phyloP scores from a whole-genome alignment of 1,140 invertebrate species.

The Trachelipus rathkii region DNA sequence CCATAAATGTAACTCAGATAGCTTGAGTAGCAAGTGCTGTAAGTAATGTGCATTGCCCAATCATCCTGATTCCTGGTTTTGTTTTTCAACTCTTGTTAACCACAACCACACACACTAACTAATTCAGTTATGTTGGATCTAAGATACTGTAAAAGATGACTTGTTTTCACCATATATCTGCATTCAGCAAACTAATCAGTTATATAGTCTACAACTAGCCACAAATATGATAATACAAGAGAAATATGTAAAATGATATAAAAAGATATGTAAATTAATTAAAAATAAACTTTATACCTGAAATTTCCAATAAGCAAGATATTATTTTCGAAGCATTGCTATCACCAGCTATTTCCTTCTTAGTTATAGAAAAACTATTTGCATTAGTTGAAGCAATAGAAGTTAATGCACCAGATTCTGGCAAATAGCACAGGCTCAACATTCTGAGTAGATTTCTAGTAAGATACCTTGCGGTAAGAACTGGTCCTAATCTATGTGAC shows the following conservation, averaged over 20 bases:
- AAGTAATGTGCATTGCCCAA: conserved; percentile 78
- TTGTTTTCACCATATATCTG: conserved; percentile 79
- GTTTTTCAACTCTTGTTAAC: conserved; percentile 69
- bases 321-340: conserved; percentile 74
- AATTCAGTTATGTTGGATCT: conserved; percentile 83
- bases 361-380: conserved; percentile 37
- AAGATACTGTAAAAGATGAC: conserved; percentile 91
- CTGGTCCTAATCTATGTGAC: conserved; percentile 86
- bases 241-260: not conserved
- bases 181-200: not conserved
- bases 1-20: conserved; percentile 83
- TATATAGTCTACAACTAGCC: no score
- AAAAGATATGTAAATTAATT: not conserved
- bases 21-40: conserved; percentile 58
- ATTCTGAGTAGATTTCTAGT: conserved; percentile 88
- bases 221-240: no score
- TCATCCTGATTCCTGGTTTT: conserved; percentile 80
- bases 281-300: conserved; percentile 55
- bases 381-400: conserved; percentile 32
- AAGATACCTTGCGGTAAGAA: conserved; percentile 83
- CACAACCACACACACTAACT: conserved; percentile 65
- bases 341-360: conserved; percentile 62
- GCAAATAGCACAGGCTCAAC: conserved; percentile 87
- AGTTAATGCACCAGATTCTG: conserved; percentile 36
- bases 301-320: conserved; percentile 79